These are phyloP conservation scores for Germaria angustata DNA, from an alignment of 2,888 invertebrate genomes.

Conservation along the genomic window DNA sequence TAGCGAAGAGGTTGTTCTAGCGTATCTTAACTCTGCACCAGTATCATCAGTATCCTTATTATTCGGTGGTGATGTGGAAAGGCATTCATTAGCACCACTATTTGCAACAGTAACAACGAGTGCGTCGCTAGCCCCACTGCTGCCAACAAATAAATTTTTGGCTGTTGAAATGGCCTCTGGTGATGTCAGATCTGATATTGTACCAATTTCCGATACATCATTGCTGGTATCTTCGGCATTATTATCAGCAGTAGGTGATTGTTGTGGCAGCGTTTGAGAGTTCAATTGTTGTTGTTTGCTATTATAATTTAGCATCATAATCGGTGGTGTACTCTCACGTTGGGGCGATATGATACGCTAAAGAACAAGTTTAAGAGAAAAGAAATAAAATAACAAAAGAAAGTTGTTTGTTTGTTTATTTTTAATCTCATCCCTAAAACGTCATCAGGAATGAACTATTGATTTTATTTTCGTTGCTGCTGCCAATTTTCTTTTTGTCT, in stretches of 20 bases:
- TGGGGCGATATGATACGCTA: conserved; percentile 78
- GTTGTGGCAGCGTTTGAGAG: conserved; percentile 65
- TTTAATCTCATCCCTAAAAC: conserved; percentile 43
- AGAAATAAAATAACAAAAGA: conserved; percentile 10
- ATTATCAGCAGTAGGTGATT: conserved; percentile 73
- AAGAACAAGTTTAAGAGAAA: conserved; percentile 20
- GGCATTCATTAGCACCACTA: background rate
- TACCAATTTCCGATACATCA: conserved; percentile 80
- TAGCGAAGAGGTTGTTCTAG: conserved; percentile 65
- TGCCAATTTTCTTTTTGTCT: conserved; percentile 51
- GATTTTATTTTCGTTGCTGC: conserved; percentile 41
- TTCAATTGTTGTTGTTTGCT: conserved; percentile 64
- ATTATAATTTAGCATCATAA: conserved; percentile 71
- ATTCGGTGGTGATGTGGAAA: conserved; percentile 26
- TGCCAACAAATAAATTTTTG: conserved; percentile 52
- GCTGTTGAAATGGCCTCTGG: conserved; percentile 75
- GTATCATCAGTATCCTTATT: conserved; percentile 26
- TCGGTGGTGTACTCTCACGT: conserved; percentile 75
- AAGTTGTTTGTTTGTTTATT: conserved; percentile 50
- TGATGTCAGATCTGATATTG: conserved; percentile 79
- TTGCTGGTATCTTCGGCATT: conserved; percentile 80
- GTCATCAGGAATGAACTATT: conserved; percentile 59
- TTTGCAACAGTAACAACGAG: background rate
- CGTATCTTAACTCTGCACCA: background rate
- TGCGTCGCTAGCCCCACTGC: conserved; percentile 48